phyloP scores from a whole-genome alignment of 2,797 vertebrate genomes.

The Ambastaia sidthimunki region DNA sequence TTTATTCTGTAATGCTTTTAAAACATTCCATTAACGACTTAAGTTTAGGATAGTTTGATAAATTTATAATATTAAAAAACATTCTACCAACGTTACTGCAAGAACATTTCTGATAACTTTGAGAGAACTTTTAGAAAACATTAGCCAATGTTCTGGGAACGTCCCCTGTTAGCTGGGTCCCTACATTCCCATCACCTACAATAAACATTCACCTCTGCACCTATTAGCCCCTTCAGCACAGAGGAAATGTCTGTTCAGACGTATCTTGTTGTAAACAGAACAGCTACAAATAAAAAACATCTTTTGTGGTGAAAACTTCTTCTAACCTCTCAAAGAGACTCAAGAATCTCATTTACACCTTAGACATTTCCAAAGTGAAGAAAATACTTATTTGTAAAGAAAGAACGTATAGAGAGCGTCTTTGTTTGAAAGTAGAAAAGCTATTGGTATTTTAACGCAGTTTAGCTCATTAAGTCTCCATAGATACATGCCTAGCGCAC shows the following conservation, averaged over 20 bases:
- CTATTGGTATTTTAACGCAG: constrained; percentile 33
- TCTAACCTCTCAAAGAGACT: neutral
- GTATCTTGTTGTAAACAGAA: no score
- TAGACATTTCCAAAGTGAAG: constrained; percentile 1
- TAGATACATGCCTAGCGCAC: constrained; percentile 44
- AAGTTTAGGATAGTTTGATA: no score
- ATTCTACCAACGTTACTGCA: no score
- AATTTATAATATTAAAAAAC: no score
- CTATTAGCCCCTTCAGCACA: constrained; percentile 44
- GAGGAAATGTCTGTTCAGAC: constrained; percentile 31
- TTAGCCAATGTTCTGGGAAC: no score
- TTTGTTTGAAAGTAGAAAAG: constrained; percentile 33
- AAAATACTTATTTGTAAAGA: constrained; percentile 3
- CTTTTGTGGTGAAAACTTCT: constrained; percentile 46
- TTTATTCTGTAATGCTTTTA: no score
- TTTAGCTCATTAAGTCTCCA: constrained; percentile 55
- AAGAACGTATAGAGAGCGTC: constrained; percentile 15
- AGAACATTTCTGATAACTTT: no score
- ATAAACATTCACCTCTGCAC: constrained; percentile 53
- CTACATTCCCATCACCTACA: neutral
- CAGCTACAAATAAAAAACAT: constrained; percentile 49
- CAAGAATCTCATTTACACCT: constrained; percentile 28
- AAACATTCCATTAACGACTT: no score
- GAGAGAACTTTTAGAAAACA: no score
- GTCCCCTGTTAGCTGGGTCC: no score